phyloP scores from a whole-genome alignment of 2,113 vertebrate genomes.

The rat (Rattus norvegicus) region GRCr8 NC_086020.1:236906501-236907000 shows the following conservation, averaged over 20 bases:
- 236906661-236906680: neutral
- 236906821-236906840: neutral
- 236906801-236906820: neutral
- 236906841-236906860: no score
- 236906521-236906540: neutral
- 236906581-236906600: neutral
- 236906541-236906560: neutral
- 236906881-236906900: neutral
- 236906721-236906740: neutral
- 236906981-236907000: neutral
- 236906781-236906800: neutral
- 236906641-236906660: neutral
- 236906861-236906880: neutral
- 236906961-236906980: neutral
- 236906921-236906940: neutral
- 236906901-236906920: constrained; percentile 15
- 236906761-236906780: neutral
- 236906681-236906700: neutral
- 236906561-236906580: neutral
- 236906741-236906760: no score
- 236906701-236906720: no score
- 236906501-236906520: no score
- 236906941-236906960: neutral
- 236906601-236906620: neutral
- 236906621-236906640: neutral